Base-by-base conservation (phyloP, 1,140 invertebrate species). In the Sarcophaga peregrina region DNA sequence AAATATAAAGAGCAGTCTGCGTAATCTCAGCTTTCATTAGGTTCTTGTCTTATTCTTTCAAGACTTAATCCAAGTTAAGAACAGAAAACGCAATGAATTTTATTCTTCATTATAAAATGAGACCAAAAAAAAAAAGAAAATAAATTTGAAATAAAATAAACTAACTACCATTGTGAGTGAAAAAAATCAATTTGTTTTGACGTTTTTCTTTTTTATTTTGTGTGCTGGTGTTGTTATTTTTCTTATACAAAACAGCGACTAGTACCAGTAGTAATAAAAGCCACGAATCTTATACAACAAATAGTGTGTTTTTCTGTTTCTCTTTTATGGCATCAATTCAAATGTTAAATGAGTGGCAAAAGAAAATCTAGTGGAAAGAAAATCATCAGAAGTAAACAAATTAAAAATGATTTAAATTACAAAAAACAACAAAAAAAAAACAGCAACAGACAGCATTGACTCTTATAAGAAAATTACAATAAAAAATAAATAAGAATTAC, bases 141-240 rank as follows among this genome's bases (percentile, higher is more conserved):
- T n/a, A n/a, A 52, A 5, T 10, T 13, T 10, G 5, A 52, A 52
- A 52, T 52, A 52, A 52, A 20, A 68, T 37, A n/a, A 62, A 17
- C 58, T 9, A 15, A 20, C 46, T 46, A 45, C 20, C 9, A 52
- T n/a, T 37, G 37, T 7, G 7, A 47, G 46, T 6, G 17, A 52
- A 78, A 76, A 78, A 78, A 50, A 78, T 50, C 75, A 78, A 78
- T 78, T 78, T 78, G 75, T 78, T 78, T 78, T 78, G n/a, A 50
- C 47, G 17, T 50, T 78, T 68, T 78, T 78, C 73, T 6, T n/a
- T 46, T 76, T n/a, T n/a, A n/a, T n/a, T n/a, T n/a, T n/a, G n/a
- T 7, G 20, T 25, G n/a, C 47, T 72, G 17, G 73, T 46, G 25
- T 74, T 78, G 47, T 20, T 52, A 50, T 78, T 78, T 78, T 74